Evolutionary conservation across 2,797 vertebrate genomes (phyloP), one percentile per base, ranked within the genome.

Genomic region (Eutrigla gurnardus): DNA sequence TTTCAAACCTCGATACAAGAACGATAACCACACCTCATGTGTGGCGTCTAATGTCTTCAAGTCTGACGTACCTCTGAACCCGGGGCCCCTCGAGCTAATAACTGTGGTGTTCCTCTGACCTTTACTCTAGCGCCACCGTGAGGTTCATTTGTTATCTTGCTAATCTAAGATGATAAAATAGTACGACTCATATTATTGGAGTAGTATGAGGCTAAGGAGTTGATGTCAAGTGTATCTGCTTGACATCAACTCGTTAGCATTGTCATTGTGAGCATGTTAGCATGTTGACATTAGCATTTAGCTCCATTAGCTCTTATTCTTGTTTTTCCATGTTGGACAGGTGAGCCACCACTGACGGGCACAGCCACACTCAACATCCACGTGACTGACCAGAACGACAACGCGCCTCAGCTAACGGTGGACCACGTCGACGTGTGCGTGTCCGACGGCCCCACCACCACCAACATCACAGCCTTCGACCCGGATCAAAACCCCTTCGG

Each of bases 331-430:
- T 43, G 2, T 52, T 65, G 39, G 11, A 58, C 76, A 95, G 94
- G 89, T 18, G 9, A 67, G 1, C 93, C 93, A 36, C 77, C 87
- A 10, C 40, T 88, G 89, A 94, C 93, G 11, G 91, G 92, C 35
- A 91, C 92, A 14, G 80, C 86, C 35, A 93, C 91, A 3, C 37
- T 95, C 46, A 75, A 80, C 45, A 81, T 94, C 55, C 47, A 91
- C 13, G 65, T 95, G 7, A 37, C 2, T 0, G 93, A 95, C 67
- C 49, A 82, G 47, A 95, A 94, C 12, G 94, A 95, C 76, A 93
- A 94, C 0, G 3, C 77, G 2, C 93, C 94, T 5, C 63, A 81
- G 53, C 81, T 78, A 25, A 72, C 1, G 0, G 73, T 10, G 12
- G 57, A 79, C 37, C 14, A 3, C 14, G 10, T 93, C 58, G 76